phyloP scores from a whole-genome alignment of 2,888 invertebrate species.

The Rhingia rostrata region DNA sequence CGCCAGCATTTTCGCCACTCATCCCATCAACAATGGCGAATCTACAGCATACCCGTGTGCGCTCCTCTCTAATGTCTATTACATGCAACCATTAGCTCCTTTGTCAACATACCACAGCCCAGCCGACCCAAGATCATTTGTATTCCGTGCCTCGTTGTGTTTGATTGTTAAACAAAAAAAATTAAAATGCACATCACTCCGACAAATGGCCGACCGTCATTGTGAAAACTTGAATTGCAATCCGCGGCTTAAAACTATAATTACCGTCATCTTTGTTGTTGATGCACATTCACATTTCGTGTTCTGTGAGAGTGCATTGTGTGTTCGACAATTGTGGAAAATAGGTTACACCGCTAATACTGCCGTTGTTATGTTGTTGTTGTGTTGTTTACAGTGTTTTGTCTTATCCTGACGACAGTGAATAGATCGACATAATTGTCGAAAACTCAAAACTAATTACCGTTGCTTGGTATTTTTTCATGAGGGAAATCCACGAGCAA shows the following conservation, averaged over 20 bases:
- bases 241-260: conserved; percentile 59
- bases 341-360: conserved; percentile 48
- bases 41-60: conserved; percentile 7
- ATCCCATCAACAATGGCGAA: conserved; percentile 17
- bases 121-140: conserved; percentile 55
- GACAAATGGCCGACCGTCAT: conserved; percentile 59
- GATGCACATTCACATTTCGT: not conserved
- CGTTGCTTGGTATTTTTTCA: conserved; percentile 12
- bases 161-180: conserved; percentile 13
- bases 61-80: conserved; percentile 34
- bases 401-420: conserved; percentile 1
- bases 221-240: conserved; percentile 67
- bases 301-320: conserved; percentile 53
- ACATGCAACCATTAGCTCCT: conserved; percentile 50
- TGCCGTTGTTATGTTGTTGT: not conserved
- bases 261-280: conserved; percentile 49
- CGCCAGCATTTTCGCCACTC: conserved; percentile 23
- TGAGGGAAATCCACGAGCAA: conserved; percentile 34
- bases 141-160: conserved; percentile 47
- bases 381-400: not conserved
- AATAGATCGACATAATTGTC: conserved; percentile 62
- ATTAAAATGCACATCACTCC: conserved; percentile 44
- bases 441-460: conserved; percentile 57
- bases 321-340: conserved; percentile 68
- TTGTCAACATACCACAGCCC: conserved; percentile 49